These are phyloP conservation scores for Xanthorhoe designata DNA, from an alignment of 2,888 invertebrate species.

Conservation along the genomic window DNA sequence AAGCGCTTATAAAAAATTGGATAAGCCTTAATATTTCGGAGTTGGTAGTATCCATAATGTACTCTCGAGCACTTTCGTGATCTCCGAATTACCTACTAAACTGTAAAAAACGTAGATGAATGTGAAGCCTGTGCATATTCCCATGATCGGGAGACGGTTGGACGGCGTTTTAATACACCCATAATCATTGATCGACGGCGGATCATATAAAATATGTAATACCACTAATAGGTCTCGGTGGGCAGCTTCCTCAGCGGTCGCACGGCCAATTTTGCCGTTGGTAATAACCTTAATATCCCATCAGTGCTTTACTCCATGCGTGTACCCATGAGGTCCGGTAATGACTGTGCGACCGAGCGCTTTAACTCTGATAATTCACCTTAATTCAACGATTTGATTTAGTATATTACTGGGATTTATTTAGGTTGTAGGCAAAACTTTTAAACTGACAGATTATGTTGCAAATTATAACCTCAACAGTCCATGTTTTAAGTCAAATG, in stretches of 20 bases:
- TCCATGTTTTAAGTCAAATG: not conserved
- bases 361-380: conserved; percentile 62
- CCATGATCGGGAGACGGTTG: conserved; percentile 77
- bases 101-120: conserved; percentile 81
- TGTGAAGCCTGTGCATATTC: conserved; percentile 72
- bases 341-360: conserved; percentile 67
- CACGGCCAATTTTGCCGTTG: conserved; percentile 78
- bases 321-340: conserved; percentile 76
- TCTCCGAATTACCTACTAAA: conserved; percentile 81
- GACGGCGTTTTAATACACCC: conserved; percentile 80
- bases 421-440: conserved; percentile 13
- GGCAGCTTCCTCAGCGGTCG: conserved; percentile 85
- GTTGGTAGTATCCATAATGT: conserved; percentile 65
- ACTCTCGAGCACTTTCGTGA: conserved; percentile 63
- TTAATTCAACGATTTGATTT: conserved; percentile 60
- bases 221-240: conserved; percentile 80
- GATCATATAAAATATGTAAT: conserved; percentile 83
- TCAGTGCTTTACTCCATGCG: conserved; percentile 75
- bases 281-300: conserved; percentile 84
- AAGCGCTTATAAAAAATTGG: conserved; percentile 55
- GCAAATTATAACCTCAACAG: not conserved
- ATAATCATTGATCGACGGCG: conserved; percentile 78
- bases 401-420: not conserved
- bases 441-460: not conserved
- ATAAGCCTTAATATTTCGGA: conserved; percentile 66